These are phyloP conservation scores for Arbacia lixula DNA, from an alignment of 53 echinoderm and acorn worm species.

Conservation along the genomic window DNA sequence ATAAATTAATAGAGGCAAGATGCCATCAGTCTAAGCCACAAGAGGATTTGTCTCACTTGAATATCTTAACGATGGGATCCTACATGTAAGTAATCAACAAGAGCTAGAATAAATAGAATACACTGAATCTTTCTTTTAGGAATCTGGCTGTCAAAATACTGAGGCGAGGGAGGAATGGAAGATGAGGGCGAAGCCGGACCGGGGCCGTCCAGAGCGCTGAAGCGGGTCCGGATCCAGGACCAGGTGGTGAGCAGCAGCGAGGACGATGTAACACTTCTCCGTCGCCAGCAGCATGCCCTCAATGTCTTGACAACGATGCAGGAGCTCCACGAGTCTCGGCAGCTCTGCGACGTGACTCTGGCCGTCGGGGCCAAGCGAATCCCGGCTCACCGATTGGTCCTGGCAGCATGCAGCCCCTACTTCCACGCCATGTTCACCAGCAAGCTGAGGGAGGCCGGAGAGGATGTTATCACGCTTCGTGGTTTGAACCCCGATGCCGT, in stretches of 20 bases:
- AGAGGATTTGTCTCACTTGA: no score
- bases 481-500: slow-evolving; percentile 78
- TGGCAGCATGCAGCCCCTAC: slow-evolving; percentile 93
- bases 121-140: no score
- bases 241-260: slow-evolving; percentile 86
- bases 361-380: slow-evolving; percentile 73
- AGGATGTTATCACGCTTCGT: slow-evolving; percentile 73
- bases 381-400: slow-evolving; percentile 85
- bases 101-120: no score
- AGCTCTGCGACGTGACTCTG: slow-evolving; percentile 90
- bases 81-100: no score
- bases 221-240: slow-evolving; percentile 75
- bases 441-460: slow-evolving; percentile 74
- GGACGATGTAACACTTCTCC: slow-evolving; percentile 68
- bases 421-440: slow-evolving; percentile 99
- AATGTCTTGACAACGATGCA: slow-evolving; percentile 77
- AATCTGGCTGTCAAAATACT: no score
- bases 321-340: slow-evolving; percentile 57
- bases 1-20: no score
- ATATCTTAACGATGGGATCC: no score
- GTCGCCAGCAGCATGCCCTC: slow-evolving; percentile 87
- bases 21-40: no score
- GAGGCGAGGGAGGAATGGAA: neutral
- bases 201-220: neutral
- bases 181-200: slow-evolving; percentile 17